A percentile compares a stretch with the other conserved stretches of the same genome.
These are phyloP conservation scores for Galeopsomyia nigrocyanea DNA, from an alignment of 2,888 invertebrate genomes.

Conservation along the genomic window DNA sequence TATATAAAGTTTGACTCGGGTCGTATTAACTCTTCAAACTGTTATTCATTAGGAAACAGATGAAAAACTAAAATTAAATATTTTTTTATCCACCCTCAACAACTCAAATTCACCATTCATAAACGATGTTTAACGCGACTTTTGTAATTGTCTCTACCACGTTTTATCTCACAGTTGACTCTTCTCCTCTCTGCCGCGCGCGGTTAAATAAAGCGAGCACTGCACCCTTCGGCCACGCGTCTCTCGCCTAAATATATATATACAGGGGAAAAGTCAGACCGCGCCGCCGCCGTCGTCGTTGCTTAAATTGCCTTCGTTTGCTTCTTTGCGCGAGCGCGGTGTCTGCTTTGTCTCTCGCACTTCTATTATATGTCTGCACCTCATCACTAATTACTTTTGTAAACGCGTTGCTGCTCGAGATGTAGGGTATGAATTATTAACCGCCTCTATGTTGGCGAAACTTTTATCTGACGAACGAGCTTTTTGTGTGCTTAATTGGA, in stretches of 20 bases:
- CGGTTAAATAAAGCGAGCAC: neutral
- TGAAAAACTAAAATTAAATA: too few species aligned
- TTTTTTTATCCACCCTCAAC: too few species aligned
- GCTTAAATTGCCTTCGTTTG: conserved; percentile 62
- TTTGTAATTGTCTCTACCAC: conserved; percentile 11
- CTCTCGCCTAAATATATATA: conserved; percentile 18
- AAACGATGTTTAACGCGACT: too few species aligned
- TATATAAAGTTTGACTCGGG: too few species aligned
- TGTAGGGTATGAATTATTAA: conserved; percentile 26
- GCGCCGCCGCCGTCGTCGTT: conserved; percentile 31
- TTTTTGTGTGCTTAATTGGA: too few species aligned
- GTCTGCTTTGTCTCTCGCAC: conserved; percentile 48
- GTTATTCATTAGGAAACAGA: too few species aligned
- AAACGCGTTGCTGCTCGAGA: conserved; percentile 21
- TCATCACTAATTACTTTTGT: conserved; percentile 34
- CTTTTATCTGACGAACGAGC: neutral
- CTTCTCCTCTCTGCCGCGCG: neutral
- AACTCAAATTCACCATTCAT: too few species aligned
- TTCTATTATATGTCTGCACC: neutral
- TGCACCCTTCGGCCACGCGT: conserved; percentile 15
- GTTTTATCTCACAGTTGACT: neutral
- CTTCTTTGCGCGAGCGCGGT: conserved; percentile 55
- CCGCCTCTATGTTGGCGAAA: neutral
- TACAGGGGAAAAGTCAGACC: conserved; percentile 29
- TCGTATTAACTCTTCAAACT: too few species aligned